These are phyloP conservation scores for Dromas ardeola DNA, from an alignment of 2,113 vertebrate species.

Conservation along the genomic window DNA sequence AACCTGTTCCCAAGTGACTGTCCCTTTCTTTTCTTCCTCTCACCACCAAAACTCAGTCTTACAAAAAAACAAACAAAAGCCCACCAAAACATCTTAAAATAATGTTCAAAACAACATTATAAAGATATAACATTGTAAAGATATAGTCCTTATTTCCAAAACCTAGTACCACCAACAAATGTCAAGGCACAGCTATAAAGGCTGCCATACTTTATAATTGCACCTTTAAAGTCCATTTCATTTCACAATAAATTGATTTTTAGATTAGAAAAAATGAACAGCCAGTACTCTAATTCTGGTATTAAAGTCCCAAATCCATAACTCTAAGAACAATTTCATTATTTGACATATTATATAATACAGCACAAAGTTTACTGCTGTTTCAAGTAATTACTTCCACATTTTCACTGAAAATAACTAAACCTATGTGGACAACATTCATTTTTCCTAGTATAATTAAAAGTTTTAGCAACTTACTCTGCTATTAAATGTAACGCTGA, in stretches of 20 bases:
- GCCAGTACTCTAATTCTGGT: background rate
- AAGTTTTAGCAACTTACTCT: background rate
- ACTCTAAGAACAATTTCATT: background rate
- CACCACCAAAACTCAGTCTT: background rate
- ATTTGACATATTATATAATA: background rate
- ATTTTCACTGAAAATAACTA: background rate
- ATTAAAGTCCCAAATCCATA: background rate
- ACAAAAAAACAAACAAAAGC: background rate
- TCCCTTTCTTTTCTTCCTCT: background rate
- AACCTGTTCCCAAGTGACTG: background rate
- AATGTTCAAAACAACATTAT: background rate
- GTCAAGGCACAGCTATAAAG: background rate
- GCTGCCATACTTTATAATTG: background rate
- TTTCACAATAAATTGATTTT: background rate
- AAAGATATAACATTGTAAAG: background rate
- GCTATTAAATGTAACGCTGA: background rate
- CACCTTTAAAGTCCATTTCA: background rate
- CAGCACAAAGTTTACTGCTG: background rate
- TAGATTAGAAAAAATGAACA: background rate
- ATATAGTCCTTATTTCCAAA: background rate
- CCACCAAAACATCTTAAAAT: background rate
- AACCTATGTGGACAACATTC: background rate
- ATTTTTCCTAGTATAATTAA: background rate
- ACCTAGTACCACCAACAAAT: background rate
- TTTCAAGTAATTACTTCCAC: constrained; percentile 7